phyloP scores from a whole-genome alignment of 2,113 vertebrate genomes.

The Sialia sialis region DNA sequence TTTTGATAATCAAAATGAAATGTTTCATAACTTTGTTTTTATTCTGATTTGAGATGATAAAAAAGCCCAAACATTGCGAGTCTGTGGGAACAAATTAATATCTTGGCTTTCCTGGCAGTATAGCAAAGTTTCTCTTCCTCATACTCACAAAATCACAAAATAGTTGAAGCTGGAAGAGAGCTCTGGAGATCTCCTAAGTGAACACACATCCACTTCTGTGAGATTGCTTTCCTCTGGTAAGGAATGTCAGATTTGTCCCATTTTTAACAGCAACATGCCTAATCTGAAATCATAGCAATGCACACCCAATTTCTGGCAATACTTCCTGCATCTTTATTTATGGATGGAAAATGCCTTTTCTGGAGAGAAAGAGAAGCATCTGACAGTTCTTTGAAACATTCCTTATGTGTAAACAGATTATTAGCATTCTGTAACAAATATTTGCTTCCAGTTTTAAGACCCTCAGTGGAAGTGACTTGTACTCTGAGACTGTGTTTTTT shows the following conservation, averaged over 20 bases:
- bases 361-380: not conserved
- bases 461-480: not conserved
- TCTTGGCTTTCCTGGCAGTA: not conserved
- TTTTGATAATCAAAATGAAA: not conserved
- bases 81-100: not conserved
- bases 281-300: not conserved
- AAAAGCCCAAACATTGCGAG: not conserved
- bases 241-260: not conserved
- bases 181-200: not conserved
- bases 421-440: slow-evolving; percentile 19
- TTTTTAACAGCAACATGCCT: not conserved
- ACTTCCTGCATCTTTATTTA: not conserved
- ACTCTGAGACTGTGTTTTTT: not conserved
- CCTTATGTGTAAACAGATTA: not conserved
- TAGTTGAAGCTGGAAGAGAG: not conserved
- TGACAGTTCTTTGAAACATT: not conserved
- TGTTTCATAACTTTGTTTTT: not conserved
- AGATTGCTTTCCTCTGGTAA: not conserved
- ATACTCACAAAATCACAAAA: not conserved
- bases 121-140: not conserved
- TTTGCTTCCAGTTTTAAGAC: not conserved
- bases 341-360: not conserved
- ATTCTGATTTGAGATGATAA: not conserved
- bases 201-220: not conserved
- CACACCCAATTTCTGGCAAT: not conserved